A percentile compares a stretch with the other conserved stretches of the same genome.
These are phyloP conservation scores for Zingel zingel DNA, from an alignment of 2,113 vertebrate species.

Conservation along the genomic window DNA sequence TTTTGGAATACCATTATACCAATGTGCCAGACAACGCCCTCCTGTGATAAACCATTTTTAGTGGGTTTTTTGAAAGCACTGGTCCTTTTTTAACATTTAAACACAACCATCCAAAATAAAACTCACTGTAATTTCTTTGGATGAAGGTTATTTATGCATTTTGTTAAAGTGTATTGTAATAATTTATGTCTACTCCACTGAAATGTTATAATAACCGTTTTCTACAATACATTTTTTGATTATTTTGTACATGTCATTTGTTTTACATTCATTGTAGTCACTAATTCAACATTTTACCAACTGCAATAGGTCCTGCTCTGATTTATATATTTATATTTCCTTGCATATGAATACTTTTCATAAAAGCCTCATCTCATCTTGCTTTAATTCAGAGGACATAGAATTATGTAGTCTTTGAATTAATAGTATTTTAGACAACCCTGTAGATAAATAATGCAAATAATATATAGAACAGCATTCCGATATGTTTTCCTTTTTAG, in stretches of 20 bases:
- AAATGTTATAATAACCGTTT: neutral
- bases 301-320: conserved; percentile 9
- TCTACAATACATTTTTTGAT: neutral
- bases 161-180: neutral
- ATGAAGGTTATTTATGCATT: neutral
- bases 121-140: neutral
- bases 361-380: conserved; percentile 20
- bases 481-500: conserved; percentile 26
- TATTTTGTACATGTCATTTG: neutral
- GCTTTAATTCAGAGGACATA: neutral
- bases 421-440: conserved; percentile 14
- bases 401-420: neutral
- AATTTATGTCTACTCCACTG: neutral
- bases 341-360: conserved; percentile 33
- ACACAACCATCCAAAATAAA: conserved; percentile 19
- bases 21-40: conserved; percentile 17
- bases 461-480: conserved; percentile 22
- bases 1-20: conserved; percentile 37
- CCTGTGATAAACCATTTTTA: conserved; percentile 1
- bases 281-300: conserved; percentile 20
- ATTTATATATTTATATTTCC: neutral
- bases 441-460: conserved; percentile 48
- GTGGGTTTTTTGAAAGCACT: neutral
- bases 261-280: conserved; percentile 56
- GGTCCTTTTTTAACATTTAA: conserved; percentile 15